These are phyloP conservation scores for Megatriorchis doriae DNA, from an alignment of 2,113 vertebrate genomes.

Conservation along the genomic window DNA sequence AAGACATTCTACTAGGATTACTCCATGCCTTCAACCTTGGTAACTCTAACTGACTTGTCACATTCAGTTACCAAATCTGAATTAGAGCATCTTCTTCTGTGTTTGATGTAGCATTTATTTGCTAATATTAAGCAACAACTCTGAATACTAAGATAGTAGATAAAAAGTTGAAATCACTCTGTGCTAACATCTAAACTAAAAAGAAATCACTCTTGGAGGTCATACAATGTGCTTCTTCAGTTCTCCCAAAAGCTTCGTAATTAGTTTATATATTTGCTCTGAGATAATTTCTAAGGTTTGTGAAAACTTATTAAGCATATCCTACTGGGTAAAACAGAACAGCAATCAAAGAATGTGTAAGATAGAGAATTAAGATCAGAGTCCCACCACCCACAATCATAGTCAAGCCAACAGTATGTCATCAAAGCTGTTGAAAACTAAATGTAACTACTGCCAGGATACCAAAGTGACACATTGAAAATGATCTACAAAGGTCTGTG, in stretches of 20 bases:
- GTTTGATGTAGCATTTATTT: not conserved
- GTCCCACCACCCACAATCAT: not conserved
- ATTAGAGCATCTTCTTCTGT: not conserved
- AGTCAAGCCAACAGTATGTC: slow-evolving; percentile 13
- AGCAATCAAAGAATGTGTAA: not conserved
- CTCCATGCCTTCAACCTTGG: not conserved
- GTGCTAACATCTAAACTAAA: not conserved
- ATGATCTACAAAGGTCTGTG: not conserved
- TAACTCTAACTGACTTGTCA: slow-evolving; percentile 16
- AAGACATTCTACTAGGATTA: slow-evolving; percentile 18
- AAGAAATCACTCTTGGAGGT: not conserved
- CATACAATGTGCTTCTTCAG: not conserved
- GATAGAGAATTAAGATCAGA: slow-evolving; percentile 3
- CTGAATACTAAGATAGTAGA: not conserved
- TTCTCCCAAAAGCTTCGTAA: not conserved
- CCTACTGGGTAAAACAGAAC: slow-evolving; percentile 1
- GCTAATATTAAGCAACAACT: not conserved
- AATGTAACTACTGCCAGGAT: slow-evolving; percentile 5
- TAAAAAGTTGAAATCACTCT: not conserved
- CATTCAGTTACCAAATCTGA: slow-evolving; percentile 12
- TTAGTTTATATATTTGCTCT: not conserved
- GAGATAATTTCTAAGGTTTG: not conserved
- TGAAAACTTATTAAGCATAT: not conserved
- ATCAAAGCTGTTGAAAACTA: slow-evolving; percentile 14
- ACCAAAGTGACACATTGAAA: not conserved